Evolutionary conservation across 2,797 vertebrate species (phyloP), one percentile per base, ranked within the genome.

Genomic region (Mormyrus hasselquistii): DNA sequence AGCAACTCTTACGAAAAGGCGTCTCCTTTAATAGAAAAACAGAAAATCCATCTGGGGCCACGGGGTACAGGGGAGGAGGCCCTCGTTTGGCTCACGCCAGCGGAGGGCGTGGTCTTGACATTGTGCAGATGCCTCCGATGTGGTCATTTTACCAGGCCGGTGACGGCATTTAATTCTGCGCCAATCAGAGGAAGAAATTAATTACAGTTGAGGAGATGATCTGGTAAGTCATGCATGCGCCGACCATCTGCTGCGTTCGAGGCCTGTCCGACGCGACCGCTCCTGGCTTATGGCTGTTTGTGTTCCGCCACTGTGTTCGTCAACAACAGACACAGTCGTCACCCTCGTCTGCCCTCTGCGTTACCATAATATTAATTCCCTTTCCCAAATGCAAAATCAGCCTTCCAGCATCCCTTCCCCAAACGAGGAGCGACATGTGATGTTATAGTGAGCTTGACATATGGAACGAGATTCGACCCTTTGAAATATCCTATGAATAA

Each of bases 141-240:
- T 88, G 76, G 65, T 79, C 65, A 65, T 88, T 90, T 88, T 90
- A 90, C 88, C 38, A 65, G 90, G 86, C 92, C 91, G 90, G 90
- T 73, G 83, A 59, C 69, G 82, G 84, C 76, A 88, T 90, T 90
- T 87, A 47, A 82, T 88, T 90, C 69, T 76, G 47, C 88, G 87
- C 90, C 55, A 85, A 69, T 86, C 86, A 89, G 79, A 89, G 85
- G 82, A 38, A 82, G 87, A 84, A 85, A 91, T 90, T 88, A 76
- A 90, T 90, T 88, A 91, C 83, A 89, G 90, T 90, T 91, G 59
- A 90, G 90, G 73, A 90, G 89, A 89, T 90, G 90, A 90, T 90
- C 89, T 79, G 88, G 86, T 90, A 91, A 90, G 82, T 89, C 91
- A 90, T 88, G 91, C 90, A 55, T 88, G 89, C 79, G 34, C 65